Evolutionary conservation across 2,113 vertebrate species (phyloP).

Genomic region (Tachycineta bicolor): DNA sequence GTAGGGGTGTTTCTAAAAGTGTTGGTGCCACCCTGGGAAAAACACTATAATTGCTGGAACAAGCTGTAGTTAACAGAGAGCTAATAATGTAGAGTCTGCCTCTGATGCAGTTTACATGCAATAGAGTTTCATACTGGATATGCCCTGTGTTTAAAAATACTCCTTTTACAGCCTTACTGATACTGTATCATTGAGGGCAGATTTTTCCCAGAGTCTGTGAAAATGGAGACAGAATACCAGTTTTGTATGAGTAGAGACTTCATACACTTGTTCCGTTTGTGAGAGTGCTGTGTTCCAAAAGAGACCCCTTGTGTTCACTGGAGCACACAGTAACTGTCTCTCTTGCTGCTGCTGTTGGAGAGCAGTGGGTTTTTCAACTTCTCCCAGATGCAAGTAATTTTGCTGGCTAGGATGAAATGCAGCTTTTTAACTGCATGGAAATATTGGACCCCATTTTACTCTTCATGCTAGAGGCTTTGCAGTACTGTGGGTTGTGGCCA

Average conservation of each 20-base stretch:
- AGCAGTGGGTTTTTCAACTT: neutral
- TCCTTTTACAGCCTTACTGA: slow-evolving; percentile 4
- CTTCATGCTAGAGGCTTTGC: neutral
- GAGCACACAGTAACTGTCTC: neutral
- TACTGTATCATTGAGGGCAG: neutral
- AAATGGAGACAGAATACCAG: neutral
- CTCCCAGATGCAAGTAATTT: slow-evolving; percentile 35
- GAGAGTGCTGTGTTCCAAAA: slow-evolving; percentile 11
- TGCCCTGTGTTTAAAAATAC: slow-evolving; percentile 12
- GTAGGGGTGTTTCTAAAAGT: neutral
- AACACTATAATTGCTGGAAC: neutral
- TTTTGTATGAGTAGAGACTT: slow-evolving; percentile 6
- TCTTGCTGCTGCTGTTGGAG: neutral
- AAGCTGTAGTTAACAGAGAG: neutral
- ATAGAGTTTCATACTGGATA: slow-evolving; percentile 3
- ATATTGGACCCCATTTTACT: slow-evolving; percentile 4
- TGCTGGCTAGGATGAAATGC: neutral
- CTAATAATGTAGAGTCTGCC: neutral
- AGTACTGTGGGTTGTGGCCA: neutral
- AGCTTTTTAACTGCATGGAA: neutral
- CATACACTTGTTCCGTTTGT: neutral
- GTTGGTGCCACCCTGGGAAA: neutral
- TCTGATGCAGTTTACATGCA: neutral
- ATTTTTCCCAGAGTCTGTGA: slow-evolving; percentile 34
- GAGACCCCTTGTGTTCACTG: slow-evolving; percentile 69